Base-by-base conservation (phyloP, 2,888 invertebrate species). In the Hoplodrina blanda region DNA sequence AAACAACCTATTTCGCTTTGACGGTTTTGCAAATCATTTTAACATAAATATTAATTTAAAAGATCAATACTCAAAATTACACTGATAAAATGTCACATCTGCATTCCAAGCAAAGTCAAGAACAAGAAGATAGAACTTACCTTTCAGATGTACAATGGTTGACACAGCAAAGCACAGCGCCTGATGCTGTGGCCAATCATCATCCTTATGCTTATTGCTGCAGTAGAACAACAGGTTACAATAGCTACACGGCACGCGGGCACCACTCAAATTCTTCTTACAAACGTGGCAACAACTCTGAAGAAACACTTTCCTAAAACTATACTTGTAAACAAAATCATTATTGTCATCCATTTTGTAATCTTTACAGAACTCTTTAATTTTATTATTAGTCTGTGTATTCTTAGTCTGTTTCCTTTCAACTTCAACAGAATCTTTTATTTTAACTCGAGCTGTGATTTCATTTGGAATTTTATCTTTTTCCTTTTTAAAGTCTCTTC, bases 171-270 rank as follows among this genome's bases (percentile, higher is more conserved):
- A 95, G 85, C 98, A 98, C 1, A 98, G 86, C 0, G 95, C 95
- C 64, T 96, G 96, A 86, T 98, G 98, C 52, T 93, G 90, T 0
- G 90, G 80, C 91, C 95, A 96, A 84, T 97, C 97, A 50, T 96
- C 94, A 61, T 96, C 96, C 86, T 96, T 96, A 83, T 98, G 98
- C 17, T 96, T 95, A 19, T 90, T 86, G 15, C 95, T 96, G 86
- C 98, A 98, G 84, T 98, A 98, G 67, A 96, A 96, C 17, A 97
- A 91, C 92, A 98, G 94, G 70, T 96, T 95, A 79, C 98, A 98
- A 60, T 93, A 94, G 63, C 90, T 89, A 76, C 96, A 95, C 0
- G 94, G 89, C 2, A 95, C 88, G 71, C 93, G 87, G 0, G 82
- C 69, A 2, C 91, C 87, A 53, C 81, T 87, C 70, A 96, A 82